phyloP scores from a whole-genome alignment of 2,797 vertebrate genomes.

The Microctenopoma stevenorrisi region DNA sequence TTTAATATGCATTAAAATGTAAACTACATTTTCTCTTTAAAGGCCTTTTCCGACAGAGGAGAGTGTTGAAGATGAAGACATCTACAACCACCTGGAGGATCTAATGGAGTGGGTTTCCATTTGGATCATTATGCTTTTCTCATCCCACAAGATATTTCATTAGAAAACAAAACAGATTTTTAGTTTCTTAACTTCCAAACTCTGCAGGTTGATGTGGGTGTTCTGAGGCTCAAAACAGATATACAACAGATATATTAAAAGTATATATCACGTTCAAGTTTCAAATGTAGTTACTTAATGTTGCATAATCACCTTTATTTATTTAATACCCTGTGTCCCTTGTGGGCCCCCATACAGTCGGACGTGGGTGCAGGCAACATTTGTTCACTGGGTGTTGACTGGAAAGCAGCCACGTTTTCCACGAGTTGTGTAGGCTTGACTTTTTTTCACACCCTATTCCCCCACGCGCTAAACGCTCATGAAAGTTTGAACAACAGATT shows the following conservation, averaged over 20 bases:
- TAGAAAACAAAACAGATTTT: too few species aligned
- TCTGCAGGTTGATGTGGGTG: too few species aligned
- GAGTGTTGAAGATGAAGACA: conserved; percentile 90
- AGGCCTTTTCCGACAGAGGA: conserved; percentile 96
- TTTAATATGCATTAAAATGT: too few species aligned
- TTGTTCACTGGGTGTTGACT: conserved; percentile 55
- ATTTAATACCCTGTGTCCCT: background rate
- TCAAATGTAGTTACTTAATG: too few species aligned
- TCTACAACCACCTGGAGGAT: conserved; percentile 96
- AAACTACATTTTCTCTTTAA: background rate
- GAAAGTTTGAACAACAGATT: conserved; percentile 6
- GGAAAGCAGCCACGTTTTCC: conserved; percentile 44
- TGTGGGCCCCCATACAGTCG: background rate
- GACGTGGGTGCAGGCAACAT: conserved; percentile 21
- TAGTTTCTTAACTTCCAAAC: too few species aligned
- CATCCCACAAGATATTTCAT: background rate
- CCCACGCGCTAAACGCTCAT: background rate
- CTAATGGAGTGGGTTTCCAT: conserved; percentile 91
- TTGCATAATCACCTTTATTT: background rate
- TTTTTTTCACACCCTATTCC: conserved; percentile 13
- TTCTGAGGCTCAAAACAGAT: too few species aligned
- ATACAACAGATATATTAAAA: too few species aligned
- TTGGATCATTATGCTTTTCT: background rate
- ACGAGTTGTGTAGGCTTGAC: conserved; percentile 29
- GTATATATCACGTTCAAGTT: too few species aligned